Evolutionary conservation across 2,113 vertebrate genomes (phyloP).

Genomic region (Urocitellus parryii): DNA sequence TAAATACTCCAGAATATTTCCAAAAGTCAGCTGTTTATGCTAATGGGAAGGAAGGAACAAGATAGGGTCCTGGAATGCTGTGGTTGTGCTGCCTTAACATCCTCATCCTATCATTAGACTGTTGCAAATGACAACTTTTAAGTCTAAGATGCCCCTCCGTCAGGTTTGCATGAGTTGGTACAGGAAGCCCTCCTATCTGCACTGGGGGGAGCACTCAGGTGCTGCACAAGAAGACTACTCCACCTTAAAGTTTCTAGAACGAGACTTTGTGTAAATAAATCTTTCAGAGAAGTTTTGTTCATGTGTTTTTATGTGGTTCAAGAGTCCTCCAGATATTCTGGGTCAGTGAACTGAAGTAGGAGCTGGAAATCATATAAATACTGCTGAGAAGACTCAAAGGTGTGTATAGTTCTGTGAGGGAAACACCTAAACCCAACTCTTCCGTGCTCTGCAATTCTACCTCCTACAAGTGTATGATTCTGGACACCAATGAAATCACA

Average conservation of each 20-base stretch:
- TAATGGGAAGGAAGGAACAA: neutral
- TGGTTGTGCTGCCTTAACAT: neutral
- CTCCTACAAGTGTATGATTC: neutral
- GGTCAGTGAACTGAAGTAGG: neutral
- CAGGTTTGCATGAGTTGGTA: accelerated
- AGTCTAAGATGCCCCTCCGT: neutral
- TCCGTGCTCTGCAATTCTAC: neutral
- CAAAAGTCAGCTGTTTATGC: neutral
- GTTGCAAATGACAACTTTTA: neutral
- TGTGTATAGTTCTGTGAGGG: neutral
- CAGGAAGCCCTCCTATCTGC: neutral
- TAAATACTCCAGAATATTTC: neutral
- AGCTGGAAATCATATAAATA: neutral
- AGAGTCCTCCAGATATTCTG: neutral
- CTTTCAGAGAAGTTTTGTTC: neutral
- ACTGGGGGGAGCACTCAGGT: accelerated
- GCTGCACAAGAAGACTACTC: neutral
- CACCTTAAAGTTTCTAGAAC: neutral
- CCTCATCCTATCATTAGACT: neutral
- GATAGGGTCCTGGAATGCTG: neutral
- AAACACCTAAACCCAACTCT: neutral
- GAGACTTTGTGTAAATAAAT: neutral
- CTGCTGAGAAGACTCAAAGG: neutral
- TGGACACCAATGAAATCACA: too few species aligned
- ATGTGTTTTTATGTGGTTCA: neutral